phyloP scores from a whole-genome alignment of 2,797 vertebrate genomes.

The Micromesistius poutassou region DNA sequence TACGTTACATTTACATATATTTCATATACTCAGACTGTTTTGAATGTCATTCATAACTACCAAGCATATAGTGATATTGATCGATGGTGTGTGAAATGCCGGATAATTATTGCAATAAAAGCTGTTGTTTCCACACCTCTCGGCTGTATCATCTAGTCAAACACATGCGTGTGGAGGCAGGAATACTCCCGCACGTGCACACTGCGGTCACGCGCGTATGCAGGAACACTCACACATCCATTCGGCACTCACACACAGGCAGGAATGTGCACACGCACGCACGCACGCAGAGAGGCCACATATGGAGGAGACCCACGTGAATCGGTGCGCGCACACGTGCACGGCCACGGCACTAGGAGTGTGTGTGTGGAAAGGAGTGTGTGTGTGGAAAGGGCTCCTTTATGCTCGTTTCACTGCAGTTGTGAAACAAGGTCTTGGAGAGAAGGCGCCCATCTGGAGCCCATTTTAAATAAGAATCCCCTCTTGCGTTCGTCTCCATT shows the following conservation, averaged over 20 bases:
- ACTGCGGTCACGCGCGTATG: neutral
- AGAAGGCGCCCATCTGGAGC: neutral
- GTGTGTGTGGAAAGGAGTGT: too few relatives aligned
- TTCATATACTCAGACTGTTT: too few relatives aligned
- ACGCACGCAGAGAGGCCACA: too few relatives aligned
- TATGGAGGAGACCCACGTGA: neutral
- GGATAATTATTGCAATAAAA: too few relatives aligned
- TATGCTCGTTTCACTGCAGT: neutral
- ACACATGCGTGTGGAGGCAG: slow-evolving; percentile 37
- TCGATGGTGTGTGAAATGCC: too few relatives aligned
- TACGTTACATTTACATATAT: too few relatives aligned
- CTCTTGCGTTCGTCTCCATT: neutral
- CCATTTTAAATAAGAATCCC: neutral
- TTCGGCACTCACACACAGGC: too few relatives aligned
- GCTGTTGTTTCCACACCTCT: too few relatives aligned
- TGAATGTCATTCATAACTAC: too few relatives aligned
- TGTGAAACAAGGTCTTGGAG: neutral
- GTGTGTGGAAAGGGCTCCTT: neutral
- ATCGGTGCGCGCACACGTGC: neutral
- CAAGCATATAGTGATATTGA: too few relatives aligned
- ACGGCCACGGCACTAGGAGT: neutral
- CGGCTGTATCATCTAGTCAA: too few relatives aligned
- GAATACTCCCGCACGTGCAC: neutral
- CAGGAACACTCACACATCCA: neutral
- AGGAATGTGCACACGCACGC: neutral